Base-by-base conservation (phyloP, 2,113 vertebrate species). In the Scartelaos histophorus region DNA sequence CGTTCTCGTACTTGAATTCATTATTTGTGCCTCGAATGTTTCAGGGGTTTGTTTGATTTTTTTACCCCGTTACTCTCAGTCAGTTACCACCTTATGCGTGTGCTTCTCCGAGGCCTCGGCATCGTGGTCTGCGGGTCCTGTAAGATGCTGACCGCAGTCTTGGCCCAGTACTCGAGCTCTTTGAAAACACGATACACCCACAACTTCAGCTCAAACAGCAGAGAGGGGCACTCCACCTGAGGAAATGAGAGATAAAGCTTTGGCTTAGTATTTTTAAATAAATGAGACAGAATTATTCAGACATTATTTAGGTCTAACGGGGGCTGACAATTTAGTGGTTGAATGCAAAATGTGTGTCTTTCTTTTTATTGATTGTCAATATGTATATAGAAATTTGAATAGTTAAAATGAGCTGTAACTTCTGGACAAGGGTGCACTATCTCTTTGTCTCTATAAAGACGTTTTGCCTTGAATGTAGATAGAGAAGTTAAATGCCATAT, bases 141-240 rank as follows among this genome's bases (percentile, higher is more conserved):
- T 65, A 94, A 76, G 54, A 69, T 84, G 66, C 79, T 76, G 25
- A 84, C 54, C 22, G 91, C 65, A 0, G 24, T 83, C 71, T 82
- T 80, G 49, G 85, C 85, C 93, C 93, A 94, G 89, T 91, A 77
- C 12, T 89, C 85, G 61, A 94, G 67, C 70, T 94, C 93, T 72
- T 74, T 81, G 70, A 82, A 91, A 74, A 94, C 69, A 29, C 82
- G 74, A 68, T 89, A 91, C 22, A 91, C 78, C 93, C 92, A 93
- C 35, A 89, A 53, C 86, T 94, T 94, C 67, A 93, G 46, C 24
- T 85, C 79, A 67, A 93, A 93, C 66, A 76, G 17, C 54, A 6
- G 7, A 5, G 68, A 54, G 2, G 79, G 74, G 25, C 38, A 46
- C 0, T 89, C 80, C 58, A 81, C 56, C 85, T 91, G 84, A 25